Base-by-base conservation (phyloP, 2,113 vertebrate genomes). In the Actenoides hombroni region DNA sequence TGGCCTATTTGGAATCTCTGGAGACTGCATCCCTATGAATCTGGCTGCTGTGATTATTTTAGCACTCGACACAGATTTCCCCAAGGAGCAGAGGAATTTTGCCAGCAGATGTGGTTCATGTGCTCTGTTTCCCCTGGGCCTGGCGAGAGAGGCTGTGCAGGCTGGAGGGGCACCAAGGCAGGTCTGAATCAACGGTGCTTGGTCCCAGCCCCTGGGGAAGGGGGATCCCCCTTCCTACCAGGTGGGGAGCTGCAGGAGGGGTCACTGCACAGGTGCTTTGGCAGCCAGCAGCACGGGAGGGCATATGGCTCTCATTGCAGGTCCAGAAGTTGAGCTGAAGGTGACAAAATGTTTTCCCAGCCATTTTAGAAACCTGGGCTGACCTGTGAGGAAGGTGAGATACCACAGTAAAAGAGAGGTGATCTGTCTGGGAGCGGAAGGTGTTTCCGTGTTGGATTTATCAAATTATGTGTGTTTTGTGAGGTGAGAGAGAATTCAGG, bases 1-100 rank as follows among this genome's bases (percentile, higher is more conserved):
- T 87, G 94, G 53, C 85, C 63, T 67, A 1, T 49, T 77, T 83
- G 82, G 29, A 63, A 13, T 74, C 74, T 68, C 85, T 15, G 16
- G 82, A 70, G 74, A 9, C 33, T 37, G 25, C 4, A 5, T 87
- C 51, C 31, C 56, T 39, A 15, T 9, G 7, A 67, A 33, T 70
- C 46, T 85, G 68, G 29, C 68, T 83, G 48, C 88, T 81, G 60
- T 18, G 82, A 42, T 70, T 83, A 60, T 92, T 82, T 91, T 31
- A 42, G 86, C 4, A 1, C 59, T 68, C 0, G 0, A 19, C 0
- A 0, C 59, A 40, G 49, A 42, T 83, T 73, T 80, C 82, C 64
- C 81, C 3, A 13, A 33, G 51, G 71, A 86, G 13, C 8, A 5
- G 31, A 5, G 1, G 67, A 90, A 15, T 16, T n/a, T 46, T 39